A percentile compares a stretch with the other conserved stretches of the same genome.
Conservation (phyloP, 1,140 invertebrate species). For the Zaprionus taronus region DNA sequence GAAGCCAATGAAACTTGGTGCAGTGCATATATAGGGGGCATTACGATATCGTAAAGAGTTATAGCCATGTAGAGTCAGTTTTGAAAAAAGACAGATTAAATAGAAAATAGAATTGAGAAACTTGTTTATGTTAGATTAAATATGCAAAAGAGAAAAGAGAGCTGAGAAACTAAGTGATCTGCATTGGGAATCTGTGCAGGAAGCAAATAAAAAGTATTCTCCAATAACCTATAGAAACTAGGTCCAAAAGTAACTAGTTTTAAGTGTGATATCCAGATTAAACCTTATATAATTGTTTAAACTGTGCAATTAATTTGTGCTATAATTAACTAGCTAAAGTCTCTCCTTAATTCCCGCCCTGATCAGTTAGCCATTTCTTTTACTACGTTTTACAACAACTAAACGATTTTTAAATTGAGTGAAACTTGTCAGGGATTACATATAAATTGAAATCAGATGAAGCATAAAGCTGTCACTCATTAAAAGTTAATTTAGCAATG, state of each 20-base stretch:
- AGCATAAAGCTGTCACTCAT: slow-evolving; percentile 1
- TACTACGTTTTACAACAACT: neutral
- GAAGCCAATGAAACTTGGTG: neutral
- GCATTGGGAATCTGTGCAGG: too few species aligned
- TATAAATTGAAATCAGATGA: neutral
- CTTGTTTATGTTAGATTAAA: too few species aligned
- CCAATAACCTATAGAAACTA: too few species aligned
- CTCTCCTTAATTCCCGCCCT: neutral
- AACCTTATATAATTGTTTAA: neutral
- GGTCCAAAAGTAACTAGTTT: neutral
- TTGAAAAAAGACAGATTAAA: neutral
- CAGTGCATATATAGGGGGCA: neutral
- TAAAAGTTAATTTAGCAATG: neutral
- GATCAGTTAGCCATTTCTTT: neutral
- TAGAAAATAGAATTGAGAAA: neutral
- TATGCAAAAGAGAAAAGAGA: too few species aligned
- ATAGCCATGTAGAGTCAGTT: neutral
- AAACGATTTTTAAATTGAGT: neutral
- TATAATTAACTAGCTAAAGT: neutral
- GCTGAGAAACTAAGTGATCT: too few species aligned
- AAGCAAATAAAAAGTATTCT: too few species aligned
- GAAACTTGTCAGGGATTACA: neutral
- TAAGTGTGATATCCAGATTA: neutral
- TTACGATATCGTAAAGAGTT: neutral
- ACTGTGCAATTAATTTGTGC: neutral